Base-by-base conservation (phyloP, 2,797 vertebrate species). In the Poeciliopsis presidionis region DNA sequence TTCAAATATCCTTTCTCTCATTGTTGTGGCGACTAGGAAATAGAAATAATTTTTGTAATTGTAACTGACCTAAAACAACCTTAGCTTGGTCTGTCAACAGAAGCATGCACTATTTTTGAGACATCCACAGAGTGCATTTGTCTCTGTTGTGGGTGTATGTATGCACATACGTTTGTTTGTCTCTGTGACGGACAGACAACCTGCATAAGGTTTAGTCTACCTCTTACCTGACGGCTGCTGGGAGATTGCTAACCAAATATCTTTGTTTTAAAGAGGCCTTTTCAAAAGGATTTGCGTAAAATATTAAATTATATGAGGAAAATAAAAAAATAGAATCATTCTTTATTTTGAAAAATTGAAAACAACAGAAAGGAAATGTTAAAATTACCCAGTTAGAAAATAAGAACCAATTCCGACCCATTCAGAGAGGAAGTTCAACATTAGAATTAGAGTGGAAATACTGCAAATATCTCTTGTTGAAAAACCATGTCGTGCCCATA, bases 401-500 rank as follows among this genome's bases (percentile, higher is more conserved):
- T 72, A 81, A n/a, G 41, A 81, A 74, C 69, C 67, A 45, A 8
- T 28, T 45, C 13, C 43, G 72, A 77, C 80, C 81, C 71, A 85
- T 73, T 80, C 81, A 80, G 76, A 49, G 75, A 86, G 87, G 67
- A 46, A 78, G 85, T 78, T 82, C 93, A 93, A 94, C 95, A 94
- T 85, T 92, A 87, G 74, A 81, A 89, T 86, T 90, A 92, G 91
- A 79, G 75, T 2, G 73, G 81, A 74, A 93, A 85, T 45, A 25
- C 78, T 77, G 80, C 88, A 92, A 88, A 89, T 84, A 84, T 92
- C 93, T 85, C 87, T 90, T 90, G 89, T 92, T 93, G 93, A 93
- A 95, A 95, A 96, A 93, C 81, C 93, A 94, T 97, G 96, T 96
- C 94, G 90, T 95, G 93, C 93, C 96, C 95, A 96, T 80, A 96